Evolutionary conservation across 2,797 vertebrate species (phyloP), one percentile per base, ranked within the genome.

Genomic region (Scolopax bukidnonensis): DNA sequence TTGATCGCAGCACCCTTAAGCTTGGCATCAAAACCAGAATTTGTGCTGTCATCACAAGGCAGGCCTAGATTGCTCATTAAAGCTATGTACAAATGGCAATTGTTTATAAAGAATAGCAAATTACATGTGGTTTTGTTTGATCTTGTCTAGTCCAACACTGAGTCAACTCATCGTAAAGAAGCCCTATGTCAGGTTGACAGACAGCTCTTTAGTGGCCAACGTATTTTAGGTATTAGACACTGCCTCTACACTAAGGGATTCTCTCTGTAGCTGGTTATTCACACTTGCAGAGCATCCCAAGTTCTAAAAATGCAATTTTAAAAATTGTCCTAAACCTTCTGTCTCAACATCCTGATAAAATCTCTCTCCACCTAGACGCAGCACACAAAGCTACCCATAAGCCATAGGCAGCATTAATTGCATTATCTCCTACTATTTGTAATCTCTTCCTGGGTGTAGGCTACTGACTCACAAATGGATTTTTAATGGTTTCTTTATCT

Each of bases 401-500:
- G 68, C 69, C 63, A 64, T 12, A 19, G 78, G 68, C 84, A 94
- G 71, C 69, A 82, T 87, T 87, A 87, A 89, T 50, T 93, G 43
- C 27, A 89, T 94, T 86, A 79, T 53, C 83, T 90, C 47, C 77
- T 88, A 92, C 30, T 84, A 11, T 64, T 67, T 40, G 74, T 87
- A 87, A 93, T 81, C 84, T 91, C 57, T 70, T 89, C 83, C 91
- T 91, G 67, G 60, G 81, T 3, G 5, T 40, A 79, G 51, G 36
- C 57, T 68, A 67, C 56, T 71, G 78, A 86, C 70, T 93, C 82
- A 63, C 43, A 83, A 67, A 63, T 20, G 53, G 60, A 36, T 53
- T 95, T 94, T 82, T 83, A 33, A 47, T 47, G 18, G 33, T 84
- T 82, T 80, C 47, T 87, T 78, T 94, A 60, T 84, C 65, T 65